Base-by-base conservation (phyloP, 1,140 invertebrate species). In the Elymnias hypermnestra region DNA sequence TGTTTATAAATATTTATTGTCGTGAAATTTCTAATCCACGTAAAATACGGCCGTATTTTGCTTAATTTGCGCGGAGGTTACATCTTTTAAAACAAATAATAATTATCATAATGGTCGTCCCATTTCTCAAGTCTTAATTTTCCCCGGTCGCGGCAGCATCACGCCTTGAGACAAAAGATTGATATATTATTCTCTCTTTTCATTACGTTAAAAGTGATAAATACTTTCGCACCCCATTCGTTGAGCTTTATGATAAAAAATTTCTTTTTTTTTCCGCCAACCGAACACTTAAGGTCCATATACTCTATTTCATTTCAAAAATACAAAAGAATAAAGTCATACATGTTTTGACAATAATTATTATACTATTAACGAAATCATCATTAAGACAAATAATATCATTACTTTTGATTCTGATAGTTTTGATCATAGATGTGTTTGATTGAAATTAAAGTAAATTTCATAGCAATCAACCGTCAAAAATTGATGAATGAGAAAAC, bases 71-170 rank as follows among this genome's bases (percentile, higher is more conserved):
- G 26, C 43, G 49, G 28, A 52, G 42, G 35, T 45, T 39, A 40
- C 28, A 45, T 45, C 35, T 43, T 73, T 75, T 69, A 61, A 75
- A 72, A 69, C 65, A 72, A 81, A 77, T 72, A 69, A 74, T 70
- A 60, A 73, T 81, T 77, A 72, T 47, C 61, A 68, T 77, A 77
- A 81, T 71, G 62, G 56, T 31, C 55, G 10, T 38, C 50, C 51
- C 70, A 77, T 77, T 69, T 72, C 70, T 76, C 63, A 68, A n/a
- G 55, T 69, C 67, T 75, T 77, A 81, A 75, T 75, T 73, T 69
- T 21, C 33, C 57, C 43, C 49, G 42, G 53, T 62, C 63, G 55
- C 37, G 26, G 23, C 53, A 41, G 17, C 40, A 53, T 62, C 57
- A 60, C 44, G 52, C 23, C 49, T 57, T 63, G 55, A 71, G 53